Evolutionary conservation across 1,140 invertebrate species (phyloP).

Genomic region (Hormaphis cornu): DNA sequence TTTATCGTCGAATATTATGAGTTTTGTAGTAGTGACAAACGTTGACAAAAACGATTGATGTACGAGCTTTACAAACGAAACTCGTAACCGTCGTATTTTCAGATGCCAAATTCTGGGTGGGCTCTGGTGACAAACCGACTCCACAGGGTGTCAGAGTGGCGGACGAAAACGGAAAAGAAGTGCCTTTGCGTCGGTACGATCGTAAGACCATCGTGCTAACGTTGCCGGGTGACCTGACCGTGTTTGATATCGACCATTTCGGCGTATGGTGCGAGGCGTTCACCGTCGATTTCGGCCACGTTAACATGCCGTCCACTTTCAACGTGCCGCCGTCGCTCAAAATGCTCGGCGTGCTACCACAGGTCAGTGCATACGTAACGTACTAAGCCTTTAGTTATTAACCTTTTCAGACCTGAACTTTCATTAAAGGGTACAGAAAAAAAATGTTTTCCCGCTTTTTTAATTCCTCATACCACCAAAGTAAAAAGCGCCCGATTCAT

Average conservation of each 20-base stretch:
- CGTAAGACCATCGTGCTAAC: constrained; percentile 78
- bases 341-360: constrained; percentile 84
- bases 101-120: constrained; percentile 90
- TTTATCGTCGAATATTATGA: too few species aligned
- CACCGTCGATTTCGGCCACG: constrained; percentile 80
- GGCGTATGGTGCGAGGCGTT: constrained; percentile 82
- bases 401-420: too few species aligned
- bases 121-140: constrained; percentile 62
- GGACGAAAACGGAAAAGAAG: constrained; percentile 77
- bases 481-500: too few species aligned
- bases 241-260: constrained; percentile 76
- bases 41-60: too few species aligned
- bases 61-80: too few species aligned
- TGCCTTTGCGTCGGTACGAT: constrained; percentile 67
- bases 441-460: too few species aligned
- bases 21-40: too few species aligned
- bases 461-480: too few species aligned
- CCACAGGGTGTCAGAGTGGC: constrained; percentile 70
- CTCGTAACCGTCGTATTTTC: constrained; percentile 37
- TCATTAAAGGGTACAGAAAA: too few species aligned
- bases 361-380: constrained; percentile 53
- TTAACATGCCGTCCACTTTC: constrained; percentile 57
- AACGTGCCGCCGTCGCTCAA: constrained; percentile 83
- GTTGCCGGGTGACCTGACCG: constrained; percentile 65
- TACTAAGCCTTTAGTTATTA: too few species aligned